These are phyloP conservation scores for Tapirus terrestris DNA, from an alignment of 2,113 vertebrate species.

Conservation along the genomic window DNA sequence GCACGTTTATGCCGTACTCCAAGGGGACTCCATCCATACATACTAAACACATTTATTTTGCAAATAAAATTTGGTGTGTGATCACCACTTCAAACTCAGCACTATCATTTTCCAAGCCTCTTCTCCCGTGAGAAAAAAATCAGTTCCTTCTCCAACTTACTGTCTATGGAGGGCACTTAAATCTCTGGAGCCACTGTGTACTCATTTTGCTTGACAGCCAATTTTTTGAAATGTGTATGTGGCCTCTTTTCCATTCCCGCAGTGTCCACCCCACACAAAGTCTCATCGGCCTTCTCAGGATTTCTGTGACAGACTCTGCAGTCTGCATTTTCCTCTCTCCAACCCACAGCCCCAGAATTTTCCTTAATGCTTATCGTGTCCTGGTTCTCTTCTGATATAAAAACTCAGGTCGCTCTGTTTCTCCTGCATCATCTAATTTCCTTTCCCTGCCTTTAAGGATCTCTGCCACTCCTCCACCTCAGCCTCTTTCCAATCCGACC, in stretches of 20 bases:
- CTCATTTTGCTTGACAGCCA: not conserved
- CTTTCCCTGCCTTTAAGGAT: not conserved
- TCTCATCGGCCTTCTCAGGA: not conserved
- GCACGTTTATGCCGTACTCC: fast-evolving
- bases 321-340: not conserved
- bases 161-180: not conserved
- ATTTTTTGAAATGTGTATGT: not conserved
- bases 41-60: not conserved
- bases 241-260: not conserved
- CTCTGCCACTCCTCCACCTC: not conserved
- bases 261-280: not conserved
- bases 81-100: not conserved
- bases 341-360: not conserved
- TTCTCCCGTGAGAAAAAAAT: not conserved
- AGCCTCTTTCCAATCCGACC: not conserved
- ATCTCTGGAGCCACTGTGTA: not conserved
- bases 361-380: not conserved
- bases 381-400: not conserved
- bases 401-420: not conserved
- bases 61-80: not conserved
- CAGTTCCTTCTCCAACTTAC: not conserved
- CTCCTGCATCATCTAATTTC: not conserved
- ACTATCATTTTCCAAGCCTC: not conserved
- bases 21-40: not conserved
- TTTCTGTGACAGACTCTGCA: not conserved